phyloP scores from a whole-genome alignment of 2,797 vertebrate species.

The Catharus ustulatus region DNA sequence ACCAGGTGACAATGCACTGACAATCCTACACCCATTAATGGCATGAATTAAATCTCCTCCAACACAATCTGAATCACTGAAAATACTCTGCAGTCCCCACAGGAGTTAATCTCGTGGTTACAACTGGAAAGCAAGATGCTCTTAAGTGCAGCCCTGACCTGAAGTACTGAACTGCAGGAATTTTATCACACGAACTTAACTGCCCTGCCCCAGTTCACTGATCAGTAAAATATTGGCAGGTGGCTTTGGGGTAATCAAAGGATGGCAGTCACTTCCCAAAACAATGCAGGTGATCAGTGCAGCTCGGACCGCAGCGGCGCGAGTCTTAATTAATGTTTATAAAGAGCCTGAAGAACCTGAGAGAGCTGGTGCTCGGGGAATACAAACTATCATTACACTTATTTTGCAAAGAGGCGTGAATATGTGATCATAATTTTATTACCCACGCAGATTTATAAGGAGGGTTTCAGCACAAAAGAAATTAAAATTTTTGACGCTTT shows the following conservation, averaged over 20 bases:
- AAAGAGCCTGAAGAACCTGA: constrained; percentile 1
- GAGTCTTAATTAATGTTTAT: constrained; percentile 38
- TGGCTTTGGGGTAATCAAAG: neutral
- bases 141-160: neutral
- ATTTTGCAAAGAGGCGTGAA: constrained; percentile 49
- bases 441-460: constrained; percentile 19
- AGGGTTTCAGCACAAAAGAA: constrained; percentile 35
- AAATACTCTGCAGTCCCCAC: neutral
- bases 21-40: neutral
- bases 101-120: neutral
- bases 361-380: neutral
- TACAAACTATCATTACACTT: constrained; percentile 23
- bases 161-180: neutral
- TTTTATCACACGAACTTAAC: neutral
- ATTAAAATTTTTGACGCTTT: constrained; percentile 24
- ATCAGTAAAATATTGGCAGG: neutral
- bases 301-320: neutral
- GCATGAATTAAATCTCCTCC: neutral
- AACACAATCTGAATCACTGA: neutral
- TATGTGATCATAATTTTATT: constrained; percentile 28
- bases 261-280: neutral
- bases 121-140: neutral
- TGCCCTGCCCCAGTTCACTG: constrained; percentile 6
- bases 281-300: neutral
- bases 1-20: neutral